Conservation (phyloP, 2,113 vertebrate genomes). For the Eubucco bourcierii region DNA sequence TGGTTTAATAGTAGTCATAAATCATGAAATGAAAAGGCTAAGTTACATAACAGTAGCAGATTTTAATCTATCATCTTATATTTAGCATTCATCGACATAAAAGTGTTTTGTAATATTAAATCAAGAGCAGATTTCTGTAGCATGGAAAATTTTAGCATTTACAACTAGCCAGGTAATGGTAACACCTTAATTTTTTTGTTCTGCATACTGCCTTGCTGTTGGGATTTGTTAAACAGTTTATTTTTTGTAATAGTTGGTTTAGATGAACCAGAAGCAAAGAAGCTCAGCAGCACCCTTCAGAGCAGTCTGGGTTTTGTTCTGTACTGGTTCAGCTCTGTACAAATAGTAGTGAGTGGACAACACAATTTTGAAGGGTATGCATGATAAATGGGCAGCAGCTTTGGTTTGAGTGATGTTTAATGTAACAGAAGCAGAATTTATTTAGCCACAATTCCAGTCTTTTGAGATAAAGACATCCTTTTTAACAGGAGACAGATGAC, state of each 20-base stretch:
- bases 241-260: conserved; percentile 1
- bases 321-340: not conserved
- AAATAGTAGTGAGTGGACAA: not conserved
- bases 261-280: not conserved
- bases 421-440: not conserved
- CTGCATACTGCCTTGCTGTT: not conserved
- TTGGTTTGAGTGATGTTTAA: not conserved
- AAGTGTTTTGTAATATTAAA: not conserved
- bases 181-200: not conserved
- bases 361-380: not conserved
- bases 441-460: not conserved
- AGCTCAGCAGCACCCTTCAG: not conserved
- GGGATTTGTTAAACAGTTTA: not conserved
- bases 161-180: not conserved
- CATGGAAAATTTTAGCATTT: not conserved
- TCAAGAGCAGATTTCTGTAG: not conserved
- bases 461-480: conserved; percentile 9
- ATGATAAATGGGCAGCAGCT: not conserved
- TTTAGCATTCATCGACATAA: not conserved
- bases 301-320: not conserved
- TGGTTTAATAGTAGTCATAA: conserved; percentile 65
- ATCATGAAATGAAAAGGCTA: conserved; percentile 54
- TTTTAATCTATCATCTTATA: conserved; percentile 26
- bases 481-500: conserved; percentile 92
- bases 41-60: conserved; percentile 43